These are phyloP conservation scores for Drosophila cardini DNA, from an alignment of 1,140 invertebrate species.

Conservation along the genomic window DNA sequence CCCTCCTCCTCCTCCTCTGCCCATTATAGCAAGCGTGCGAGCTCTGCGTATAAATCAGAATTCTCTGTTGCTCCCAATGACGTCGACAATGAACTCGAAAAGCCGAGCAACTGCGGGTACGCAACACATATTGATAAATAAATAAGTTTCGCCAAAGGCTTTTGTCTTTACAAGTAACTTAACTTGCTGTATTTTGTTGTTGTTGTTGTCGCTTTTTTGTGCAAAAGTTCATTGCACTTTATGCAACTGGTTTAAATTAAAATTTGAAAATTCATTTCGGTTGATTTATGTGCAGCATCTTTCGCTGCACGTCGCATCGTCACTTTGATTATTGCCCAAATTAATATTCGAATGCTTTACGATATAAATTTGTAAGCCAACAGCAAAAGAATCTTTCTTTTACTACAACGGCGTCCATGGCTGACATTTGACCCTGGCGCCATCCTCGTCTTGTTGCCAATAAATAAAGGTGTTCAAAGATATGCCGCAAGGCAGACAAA, in stretches of 20 bases:
- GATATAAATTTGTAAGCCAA: constrained; percentile 57
- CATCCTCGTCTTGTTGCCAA: constrained; percentile 69
- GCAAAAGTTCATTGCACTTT: constrained; percentile 69
- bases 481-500: constrained; percentile 41
- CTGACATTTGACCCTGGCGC: constrained; percentile 77
- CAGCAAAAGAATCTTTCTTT: constrained; percentile 11
- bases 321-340: constrained; percentile 39
- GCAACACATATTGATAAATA: constrained; percentile 80
- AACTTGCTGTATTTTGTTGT: constrained; percentile 15
- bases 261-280: constrained; percentile 67
- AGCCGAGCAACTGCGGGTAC: constrained; percentile 53
- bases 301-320: constrained; percentile 20
- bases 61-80: constrained; percentile 63
- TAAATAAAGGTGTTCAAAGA: constrained; percentile 75
- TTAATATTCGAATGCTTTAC: constrained; percentile 53
- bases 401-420: constrained; percentile 44
- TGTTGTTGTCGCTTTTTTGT: constrained; percentile 7
- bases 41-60: constrained; percentile 78
- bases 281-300: constrained; percentile 62
- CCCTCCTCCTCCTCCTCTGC: too few relatives aligned
- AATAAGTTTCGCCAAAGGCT: constrained; percentile 77
- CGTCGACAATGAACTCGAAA: constrained; percentile 71
- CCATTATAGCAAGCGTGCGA: constrained; percentile 11
- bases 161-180: constrained; percentile 62
- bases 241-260: constrained; percentile 77